Conservation (phyloP, 2,113 vertebrate species). For the Macheiramphus alcinus region DNA sequence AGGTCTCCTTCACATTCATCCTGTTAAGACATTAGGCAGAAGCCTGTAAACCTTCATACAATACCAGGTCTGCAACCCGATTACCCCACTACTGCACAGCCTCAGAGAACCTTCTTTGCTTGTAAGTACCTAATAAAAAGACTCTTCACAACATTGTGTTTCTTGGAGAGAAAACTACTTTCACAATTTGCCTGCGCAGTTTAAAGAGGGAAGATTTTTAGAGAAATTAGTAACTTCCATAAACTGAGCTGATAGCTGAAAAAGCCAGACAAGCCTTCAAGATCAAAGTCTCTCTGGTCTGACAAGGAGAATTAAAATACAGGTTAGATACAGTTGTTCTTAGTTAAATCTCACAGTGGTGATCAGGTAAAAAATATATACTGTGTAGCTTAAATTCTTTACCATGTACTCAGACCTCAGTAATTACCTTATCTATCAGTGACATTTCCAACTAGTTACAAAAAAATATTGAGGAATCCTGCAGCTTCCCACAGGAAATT, state of each 20-base stretch:
- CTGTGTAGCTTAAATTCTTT: background rate
- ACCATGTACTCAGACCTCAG: background rate
- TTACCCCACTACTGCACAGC: background rate
- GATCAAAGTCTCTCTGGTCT: background rate
- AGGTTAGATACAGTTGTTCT: background rate
- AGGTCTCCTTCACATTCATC: constrained; percentile 91
- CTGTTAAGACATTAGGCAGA: constrained; percentile 63
- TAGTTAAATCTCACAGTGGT: background rate
- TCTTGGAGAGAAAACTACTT: background rate
- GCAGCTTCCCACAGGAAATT: background rate
- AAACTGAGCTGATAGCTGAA: background rate
- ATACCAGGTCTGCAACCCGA: background rate
- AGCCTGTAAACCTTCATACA: background rate
- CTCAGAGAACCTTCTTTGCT: background rate
- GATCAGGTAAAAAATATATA: background rate
- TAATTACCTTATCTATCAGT: background rate
- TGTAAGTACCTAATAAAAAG: background rate
- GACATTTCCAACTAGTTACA: background rate
- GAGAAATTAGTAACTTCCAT: background rate
- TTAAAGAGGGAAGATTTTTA: background rate
- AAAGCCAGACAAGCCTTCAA: background rate
- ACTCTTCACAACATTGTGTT: background rate
- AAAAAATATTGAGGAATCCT: background rate
- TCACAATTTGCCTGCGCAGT: background rate
- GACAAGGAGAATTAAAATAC: background rate